Base-by-base conservation (phyloP, 2,113 vertebrate genomes). In the Brachypodius melanocephalos region DNA sequence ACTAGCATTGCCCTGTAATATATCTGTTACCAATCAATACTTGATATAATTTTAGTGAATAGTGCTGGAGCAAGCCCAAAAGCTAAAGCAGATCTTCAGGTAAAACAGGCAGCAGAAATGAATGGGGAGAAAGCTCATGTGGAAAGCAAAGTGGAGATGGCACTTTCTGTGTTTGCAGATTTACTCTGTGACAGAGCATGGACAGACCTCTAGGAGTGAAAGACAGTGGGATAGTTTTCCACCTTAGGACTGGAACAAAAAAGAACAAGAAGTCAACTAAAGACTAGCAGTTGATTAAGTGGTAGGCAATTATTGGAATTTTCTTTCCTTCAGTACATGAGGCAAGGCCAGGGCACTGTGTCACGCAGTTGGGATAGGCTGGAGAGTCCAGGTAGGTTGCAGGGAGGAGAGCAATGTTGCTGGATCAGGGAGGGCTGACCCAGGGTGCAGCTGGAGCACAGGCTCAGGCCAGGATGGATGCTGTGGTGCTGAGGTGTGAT, bases 1-100 rank as follows among this genome's bases (percentile, higher is more conserved):
- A 34, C 12, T 34, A 78, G 12, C 46, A n/a, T 18, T 58, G 36
- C 40, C 65, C 13, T 71, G 22, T 75, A 66, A 85, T 92, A 45
- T 67, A 63, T 81, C 55, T 87, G 42, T 81, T 78, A 62, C 36
- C 36, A 59, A 66, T 51, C 73, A 73, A 90, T 91, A 91, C 32
- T 78, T 55, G 38, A 85, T 89, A 79, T 32, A 72, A 78, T 72
- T 59, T 85, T 75, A 82, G 57, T 2, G 0, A 85, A 57, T 48
- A 17, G 18, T 85, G 28, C 65, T 59, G 74, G 85, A 86, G 32
- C 14, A 59, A 96, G 65, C 52, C 77, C 82, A 63, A 65, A 71
- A 69, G 52, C 7, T 66, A 75, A 77, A 92, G 72, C 49, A 51
- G 66, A 52, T 34, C 49, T 73, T 49, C 0, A 0, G 11, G 19